Percentiles rank a stretch among this genome's conserved stretches.
These are phyloP conservation scores for Trichonephila clavata DNA, from an alignment of 1,140 invertebrate species.

Conservation along the genomic window DNA sequence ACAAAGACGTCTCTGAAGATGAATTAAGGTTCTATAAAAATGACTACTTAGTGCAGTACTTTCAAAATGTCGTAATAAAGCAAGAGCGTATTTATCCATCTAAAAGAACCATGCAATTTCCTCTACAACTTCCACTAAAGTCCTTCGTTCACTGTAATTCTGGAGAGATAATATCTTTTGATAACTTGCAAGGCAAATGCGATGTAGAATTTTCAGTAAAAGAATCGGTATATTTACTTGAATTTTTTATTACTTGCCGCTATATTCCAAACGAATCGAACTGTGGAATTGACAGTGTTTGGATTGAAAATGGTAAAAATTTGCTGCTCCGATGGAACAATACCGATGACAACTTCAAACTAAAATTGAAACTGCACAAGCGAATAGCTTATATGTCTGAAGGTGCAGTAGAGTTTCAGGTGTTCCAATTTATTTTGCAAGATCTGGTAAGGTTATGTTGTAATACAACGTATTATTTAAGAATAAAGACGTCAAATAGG, in stretches of 20 bases:
- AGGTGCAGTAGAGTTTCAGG: neutral
- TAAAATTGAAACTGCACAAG: neutral
- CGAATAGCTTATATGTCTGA: neutral
- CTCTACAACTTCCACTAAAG: neutral
- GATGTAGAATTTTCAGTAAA: neutral
- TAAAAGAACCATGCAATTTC: neutral
- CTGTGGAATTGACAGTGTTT: neutral
- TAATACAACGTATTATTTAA: neutral
- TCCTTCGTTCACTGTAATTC: neutral
- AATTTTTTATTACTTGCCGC: neutral
- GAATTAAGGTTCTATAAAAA: neutral
- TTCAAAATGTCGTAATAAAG: neutral
- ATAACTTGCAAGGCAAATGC: neutral
- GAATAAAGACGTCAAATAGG: neutral
- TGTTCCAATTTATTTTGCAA: neutral
- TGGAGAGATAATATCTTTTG: neutral
- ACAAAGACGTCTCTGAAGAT: neutral
- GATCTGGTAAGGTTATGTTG: neutral
- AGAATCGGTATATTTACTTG: neutral
- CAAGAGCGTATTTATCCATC: neutral
- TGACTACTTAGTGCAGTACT: conserved; percentile 33
- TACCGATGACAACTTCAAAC: neutral
- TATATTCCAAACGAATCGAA: neutral
- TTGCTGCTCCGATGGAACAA: neutral
- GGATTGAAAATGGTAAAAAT: neutral